Evolutionary conservation across 2,888 invertebrate species (phyloP).

Genomic region (Scaptomyza polygonia): DNA sequence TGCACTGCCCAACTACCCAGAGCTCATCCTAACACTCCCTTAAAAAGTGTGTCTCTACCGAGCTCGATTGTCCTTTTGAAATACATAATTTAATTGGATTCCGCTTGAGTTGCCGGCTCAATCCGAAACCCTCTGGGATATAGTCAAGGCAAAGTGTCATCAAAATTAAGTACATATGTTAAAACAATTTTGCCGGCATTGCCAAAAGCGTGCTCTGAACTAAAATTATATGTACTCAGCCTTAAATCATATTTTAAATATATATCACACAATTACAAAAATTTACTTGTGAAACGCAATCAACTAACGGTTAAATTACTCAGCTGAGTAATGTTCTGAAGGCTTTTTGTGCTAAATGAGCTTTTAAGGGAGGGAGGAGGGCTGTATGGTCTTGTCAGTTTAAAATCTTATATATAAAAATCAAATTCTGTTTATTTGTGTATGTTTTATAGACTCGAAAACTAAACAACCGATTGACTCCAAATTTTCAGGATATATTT

Average conservation of each 20-base stretch:
- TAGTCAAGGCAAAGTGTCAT: not conserved
- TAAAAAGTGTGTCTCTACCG: conserved; percentile 28
- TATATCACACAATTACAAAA: not conserved
- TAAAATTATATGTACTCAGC: not conserved
- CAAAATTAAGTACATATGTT: conserved; percentile 3
- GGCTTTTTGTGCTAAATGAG: too few species aligned
- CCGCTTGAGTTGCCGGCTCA: conserved; percentile 60
- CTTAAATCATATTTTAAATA: not conserved
- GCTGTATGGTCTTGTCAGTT: too few species aligned
- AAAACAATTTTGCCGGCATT: not conserved
- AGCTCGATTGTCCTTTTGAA: conserved; percentile 42
- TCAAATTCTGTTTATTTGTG: too few species aligned
- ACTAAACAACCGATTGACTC: too few species aligned
- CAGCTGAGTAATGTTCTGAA: too few species aligned
- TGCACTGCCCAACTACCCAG: conserved; percentile 54
- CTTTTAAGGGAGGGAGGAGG: too few species aligned
- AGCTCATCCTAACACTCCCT: conserved; percentile 11
- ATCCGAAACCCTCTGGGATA: conserved; percentile 29
- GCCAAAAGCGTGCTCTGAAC: conserved; percentile 2
- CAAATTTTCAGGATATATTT: too few species aligned
- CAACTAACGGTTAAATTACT: too few species aligned
- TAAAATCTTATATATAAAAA: too few species aligned
- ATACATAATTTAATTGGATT: conserved; percentile 72
- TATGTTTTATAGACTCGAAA: too few species aligned
- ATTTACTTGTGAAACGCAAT: too few species aligned